Conservation (phyloP, 2,888 invertebrate genomes). For the Polymixis flavicincta region DNA sequence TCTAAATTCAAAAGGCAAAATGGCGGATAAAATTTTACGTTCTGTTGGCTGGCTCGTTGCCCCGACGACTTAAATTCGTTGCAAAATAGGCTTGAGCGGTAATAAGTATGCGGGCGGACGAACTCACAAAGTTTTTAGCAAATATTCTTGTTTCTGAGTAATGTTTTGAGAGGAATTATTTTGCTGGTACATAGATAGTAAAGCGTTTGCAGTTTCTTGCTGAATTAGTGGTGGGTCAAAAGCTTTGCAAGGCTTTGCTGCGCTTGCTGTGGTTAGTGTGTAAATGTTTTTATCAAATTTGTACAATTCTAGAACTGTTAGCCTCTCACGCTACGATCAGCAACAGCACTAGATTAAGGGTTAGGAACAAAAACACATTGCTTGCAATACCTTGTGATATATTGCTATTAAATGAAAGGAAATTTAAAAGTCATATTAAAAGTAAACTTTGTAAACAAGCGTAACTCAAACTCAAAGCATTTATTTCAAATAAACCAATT, state of each 20-base stretch:
- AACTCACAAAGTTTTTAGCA: constrained; percentile 50
- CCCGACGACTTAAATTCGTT: constrained; percentile 53
- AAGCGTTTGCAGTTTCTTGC: background rate
- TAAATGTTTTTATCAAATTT: background rate
- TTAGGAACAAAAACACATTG: too few relatives aligned
- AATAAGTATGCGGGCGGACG: constrained; percentile 58
- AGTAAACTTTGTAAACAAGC: too few relatives aligned
- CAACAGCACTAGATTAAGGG: too few relatives aligned
- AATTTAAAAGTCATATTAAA: too few relatives aligned
- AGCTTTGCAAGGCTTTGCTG: background rate
- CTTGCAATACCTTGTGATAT: too few relatives aligned
- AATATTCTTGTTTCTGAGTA: constrained; percentile 55
- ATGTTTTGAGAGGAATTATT: constrained; percentile 35
- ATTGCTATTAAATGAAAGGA: too few relatives aligned
- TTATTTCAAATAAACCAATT: too few relatives aligned
- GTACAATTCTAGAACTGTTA: background rate
- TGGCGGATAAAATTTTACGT: constrained; percentile 64
- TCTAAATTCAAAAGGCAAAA: constrained; percentile 63
- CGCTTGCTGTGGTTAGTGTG: background rate
- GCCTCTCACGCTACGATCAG: background rate
- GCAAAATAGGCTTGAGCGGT: constrained; percentile 57
- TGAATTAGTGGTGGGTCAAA: background rate
- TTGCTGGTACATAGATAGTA: constrained; percentile 18
- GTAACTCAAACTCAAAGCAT: too few relatives aligned
- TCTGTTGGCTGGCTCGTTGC: constrained; percentile 47